Conservation (phyloP, 64 coral and sea anemone genomes). For the Stichodactyla mertensii region DNA sequence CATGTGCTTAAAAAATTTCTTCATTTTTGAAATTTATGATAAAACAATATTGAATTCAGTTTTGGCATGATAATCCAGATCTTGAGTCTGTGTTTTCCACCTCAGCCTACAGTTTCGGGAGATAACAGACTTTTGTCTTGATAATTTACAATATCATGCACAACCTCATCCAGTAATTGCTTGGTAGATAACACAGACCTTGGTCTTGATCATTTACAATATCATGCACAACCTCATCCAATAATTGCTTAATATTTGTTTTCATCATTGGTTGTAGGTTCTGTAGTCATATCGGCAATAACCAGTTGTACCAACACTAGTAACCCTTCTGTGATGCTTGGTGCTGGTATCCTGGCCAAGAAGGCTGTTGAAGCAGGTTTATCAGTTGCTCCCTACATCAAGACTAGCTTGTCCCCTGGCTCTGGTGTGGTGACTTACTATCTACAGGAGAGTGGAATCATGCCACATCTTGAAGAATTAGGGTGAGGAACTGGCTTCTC, state of each 20-base stretch:
- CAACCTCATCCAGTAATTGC: no score
- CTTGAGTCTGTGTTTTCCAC: no score
- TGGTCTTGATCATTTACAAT: no score
- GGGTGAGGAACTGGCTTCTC: constrained; percentile 34
- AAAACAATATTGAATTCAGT: no score
- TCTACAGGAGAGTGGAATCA: constrained; percentile 88
- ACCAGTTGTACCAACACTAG: constrained; percentile 99
- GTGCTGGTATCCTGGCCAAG: constrained; percentile 92
- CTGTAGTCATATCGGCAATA: constrained; percentile 93
- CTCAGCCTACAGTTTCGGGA: no score
- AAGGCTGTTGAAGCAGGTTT: constrained; percentile 84
- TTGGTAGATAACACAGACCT: no score
- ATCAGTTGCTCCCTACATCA: constrained; percentile 70
- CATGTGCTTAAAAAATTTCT: no score
- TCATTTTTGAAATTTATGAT: no score
- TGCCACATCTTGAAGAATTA: constrained; percentile 70
- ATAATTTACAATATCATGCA: no score
- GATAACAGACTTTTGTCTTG: no score
- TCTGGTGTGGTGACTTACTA: constrained; percentile 97
- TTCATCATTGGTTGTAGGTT: constrained; percentile 32
- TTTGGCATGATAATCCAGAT: no score
- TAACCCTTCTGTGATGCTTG: constrained; percentile 97
- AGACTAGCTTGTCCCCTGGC: constrained; percentile 87
- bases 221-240: constrained; percentile 11
- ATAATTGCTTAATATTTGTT: not conserved